Evolutionary conservation across 2,113 vertebrate species (phyloP), one percentile per base, ranked within the genome.

Genomic region (Cynocephalus volans): DNA sequence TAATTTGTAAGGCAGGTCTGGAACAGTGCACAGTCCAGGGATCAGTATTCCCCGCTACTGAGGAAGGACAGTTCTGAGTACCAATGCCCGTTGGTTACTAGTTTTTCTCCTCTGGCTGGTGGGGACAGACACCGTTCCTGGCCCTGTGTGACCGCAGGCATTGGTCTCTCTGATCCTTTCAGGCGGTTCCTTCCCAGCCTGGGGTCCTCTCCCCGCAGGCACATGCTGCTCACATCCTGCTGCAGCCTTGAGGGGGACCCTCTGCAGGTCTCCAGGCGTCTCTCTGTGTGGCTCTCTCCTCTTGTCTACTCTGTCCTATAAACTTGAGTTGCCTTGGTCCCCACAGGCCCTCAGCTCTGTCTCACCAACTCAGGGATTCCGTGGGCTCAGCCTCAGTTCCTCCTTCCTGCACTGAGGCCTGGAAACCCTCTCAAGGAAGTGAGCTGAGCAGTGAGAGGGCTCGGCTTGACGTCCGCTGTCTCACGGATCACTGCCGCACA

Each of bases 221-320:
- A 1, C 8, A 3, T 13, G 65, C 45, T 9, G 21, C 1, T 12
- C 5, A 13, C 10, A 0, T 64, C 8, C 52, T 10, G 26, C 95
- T 24, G 11, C 21, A 10, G 3, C 0, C 21, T 28, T 0, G 33
- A 73, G 36, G 6, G 12, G 54, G 8, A 13, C 6, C 36, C 48
- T 6, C 56, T 31, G 45, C 9, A 21, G 36, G 89, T 2, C 24
- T n/a, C 31, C 31, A 9, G 64, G 48, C 9, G 11, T n/a, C 64
- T 56, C 75, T 76, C 19, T 3, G 54, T 41, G 14, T 2, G 5
- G 28, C 0, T 1, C 33, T 19, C 31, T 45, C 15, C 8, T 6
- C 33, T 5, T 26, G 2, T 13, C 1, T 2, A 0, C 67, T 7
- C 36, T 5, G 60, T 2, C 50, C 24, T 2, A 0, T 23, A 54